phyloP scores from a whole-genome alignment of 2,797 vertebrate genomes.

The Silurus lanzhouensis region DNA sequence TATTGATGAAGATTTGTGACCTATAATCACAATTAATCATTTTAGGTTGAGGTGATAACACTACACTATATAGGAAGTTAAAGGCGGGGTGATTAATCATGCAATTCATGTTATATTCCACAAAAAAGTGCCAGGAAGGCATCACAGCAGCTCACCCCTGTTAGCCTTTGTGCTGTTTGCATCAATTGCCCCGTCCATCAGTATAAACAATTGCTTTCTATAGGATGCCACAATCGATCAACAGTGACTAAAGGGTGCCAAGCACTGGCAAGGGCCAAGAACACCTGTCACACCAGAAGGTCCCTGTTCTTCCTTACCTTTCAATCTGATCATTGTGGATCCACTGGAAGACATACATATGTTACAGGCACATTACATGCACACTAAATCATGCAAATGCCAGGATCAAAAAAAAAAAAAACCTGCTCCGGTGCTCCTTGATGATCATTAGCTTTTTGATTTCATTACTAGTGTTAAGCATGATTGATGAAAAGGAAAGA shows the following conservation, averaged over 20 bases:
- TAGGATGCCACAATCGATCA: slow-evolving; percentile 41
- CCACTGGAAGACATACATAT: slow-evolving; percentile 45
- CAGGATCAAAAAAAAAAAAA: slow-evolving; percentile 74
- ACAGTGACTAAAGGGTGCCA: slow-evolving; percentile 50
- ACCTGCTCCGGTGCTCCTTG: slow-evolving; percentile 61
- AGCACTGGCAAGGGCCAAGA: slow-evolving; percentile 60
- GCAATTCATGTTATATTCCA: background rate
- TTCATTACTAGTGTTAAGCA: slow-evolving; percentile 75
- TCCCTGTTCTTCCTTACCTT: slow-evolving; percentile 55
- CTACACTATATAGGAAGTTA: background rate
- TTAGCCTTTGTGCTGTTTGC: slow-evolving; percentile 43
- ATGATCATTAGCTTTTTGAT: slow-evolving; percentile 74
- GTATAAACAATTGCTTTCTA: slow-evolving; percentile 49
- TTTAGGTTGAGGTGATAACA: background rate
- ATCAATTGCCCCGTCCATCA: slow-evolving; percentile 62
- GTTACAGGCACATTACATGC: slow-evolving; percentile 70
- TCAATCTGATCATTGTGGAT: slow-evolving; percentile 67
- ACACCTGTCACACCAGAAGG: slow-evolving; percentile 70
- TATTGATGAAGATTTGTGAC: background rate
- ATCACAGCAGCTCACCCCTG: slow-evolving; percentile 57
- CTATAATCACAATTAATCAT: background rate
- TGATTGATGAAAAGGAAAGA: slow-evolving; percentile 69
- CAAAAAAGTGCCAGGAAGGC: slow-evolving; percentile 49
- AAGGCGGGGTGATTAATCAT: background rate
- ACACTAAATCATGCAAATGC: slow-evolving; percentile 67